These are phyloP conservation scores for Epistrophe grossulariae DNA, from an alignment of 2,888 invertebrate genomes.

Conservation along the genomic window DNA sequence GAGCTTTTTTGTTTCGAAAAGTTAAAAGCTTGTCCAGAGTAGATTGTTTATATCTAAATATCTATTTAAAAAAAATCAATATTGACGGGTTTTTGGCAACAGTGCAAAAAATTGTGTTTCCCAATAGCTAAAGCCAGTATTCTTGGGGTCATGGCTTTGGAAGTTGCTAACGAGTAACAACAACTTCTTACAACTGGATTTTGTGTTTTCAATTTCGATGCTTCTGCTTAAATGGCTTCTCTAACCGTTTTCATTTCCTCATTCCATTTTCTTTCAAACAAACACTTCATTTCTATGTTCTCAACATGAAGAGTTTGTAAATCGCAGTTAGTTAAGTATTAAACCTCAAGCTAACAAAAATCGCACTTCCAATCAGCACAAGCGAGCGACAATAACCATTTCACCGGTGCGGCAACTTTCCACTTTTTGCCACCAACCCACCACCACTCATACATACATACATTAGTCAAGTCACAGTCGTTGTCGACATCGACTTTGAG, in stretches of 20 bases:
- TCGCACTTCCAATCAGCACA: slow-evolving; percentile 52
- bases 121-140: not conserved
- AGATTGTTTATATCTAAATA: too few relatives aligned
- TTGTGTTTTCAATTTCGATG: slow-evolving; percentile 53
- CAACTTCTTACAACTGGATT: not conserved
- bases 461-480: not conserved
- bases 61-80: too few relatives aligned
- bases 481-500: slow-evolving; percentile 42
- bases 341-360: slow-evolving; percentile 35
- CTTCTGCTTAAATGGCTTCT: slow-evolving; percentile 3
- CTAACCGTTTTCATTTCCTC: slow-evolving; percentile 44
- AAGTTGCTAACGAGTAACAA: not conserved
- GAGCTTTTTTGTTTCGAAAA: too few relatives aligned
- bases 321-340: not conserved
- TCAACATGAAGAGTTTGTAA: not conserved
- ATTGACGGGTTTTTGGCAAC: not conserved
- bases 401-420: slow-evolving; percentile 70
- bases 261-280: slow-evolving; percentile 33
- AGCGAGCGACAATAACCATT: slow-evolving; percentile 63
- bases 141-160: not conserved
- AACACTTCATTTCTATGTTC: slow-evolving; percentile 8
- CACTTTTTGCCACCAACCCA: slow-evolving; percentile 68
- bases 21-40: too few relatives aligned
- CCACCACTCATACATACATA: slow-evolving; percentile 6
- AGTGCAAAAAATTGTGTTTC: not conserved